These are phyloP conservation scores for Tachyglossus aculeatus DNA, from an alignment of 2,797 vertebrate genomes.

Conservation along the genomic window DNA sequence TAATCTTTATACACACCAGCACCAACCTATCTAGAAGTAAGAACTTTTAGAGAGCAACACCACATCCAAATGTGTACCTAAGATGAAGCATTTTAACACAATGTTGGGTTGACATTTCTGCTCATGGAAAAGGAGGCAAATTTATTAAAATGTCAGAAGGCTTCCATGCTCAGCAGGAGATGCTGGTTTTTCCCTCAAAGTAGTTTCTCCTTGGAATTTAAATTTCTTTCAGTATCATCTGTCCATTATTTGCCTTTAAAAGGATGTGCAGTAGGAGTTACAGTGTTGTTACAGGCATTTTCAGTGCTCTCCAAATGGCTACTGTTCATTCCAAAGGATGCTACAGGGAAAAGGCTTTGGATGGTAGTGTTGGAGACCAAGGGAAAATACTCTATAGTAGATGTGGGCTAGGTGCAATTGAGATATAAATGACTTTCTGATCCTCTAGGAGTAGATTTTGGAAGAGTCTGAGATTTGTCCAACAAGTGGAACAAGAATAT, in stretches of 20 bases:
- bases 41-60: neutral
- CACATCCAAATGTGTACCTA: neutral
- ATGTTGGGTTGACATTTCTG: neutral
- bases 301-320: conserved; percentile 21
- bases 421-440: neutral
- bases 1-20: too few relatives aligned
- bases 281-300: conserved; percentile 6
- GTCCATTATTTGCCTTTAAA: neutral
- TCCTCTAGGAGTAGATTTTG: neutral
- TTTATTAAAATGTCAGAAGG: conserved; percentile 5
- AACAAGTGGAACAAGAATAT: neutral
- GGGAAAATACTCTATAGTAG: neutral
- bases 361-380: conserved; percentile 8
- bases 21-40: too few relatives aligned
- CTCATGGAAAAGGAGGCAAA: neutral
- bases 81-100: conserved; percentile 10
- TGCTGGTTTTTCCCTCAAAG: neutral
- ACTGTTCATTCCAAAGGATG: neutral
- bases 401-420: neutral
- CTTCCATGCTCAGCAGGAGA: neutral
- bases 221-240: conserved; percentile 5
- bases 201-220: neutral
- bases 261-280: neutral
- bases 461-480: neutral
- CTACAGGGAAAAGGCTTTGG: conserved; percentile 1